Evolutionary conservation across 2,888 invertebrate species (phyloP), one percentile per base, ranked within the genome.

Genomic region (Campoplex capitator): DNA sequence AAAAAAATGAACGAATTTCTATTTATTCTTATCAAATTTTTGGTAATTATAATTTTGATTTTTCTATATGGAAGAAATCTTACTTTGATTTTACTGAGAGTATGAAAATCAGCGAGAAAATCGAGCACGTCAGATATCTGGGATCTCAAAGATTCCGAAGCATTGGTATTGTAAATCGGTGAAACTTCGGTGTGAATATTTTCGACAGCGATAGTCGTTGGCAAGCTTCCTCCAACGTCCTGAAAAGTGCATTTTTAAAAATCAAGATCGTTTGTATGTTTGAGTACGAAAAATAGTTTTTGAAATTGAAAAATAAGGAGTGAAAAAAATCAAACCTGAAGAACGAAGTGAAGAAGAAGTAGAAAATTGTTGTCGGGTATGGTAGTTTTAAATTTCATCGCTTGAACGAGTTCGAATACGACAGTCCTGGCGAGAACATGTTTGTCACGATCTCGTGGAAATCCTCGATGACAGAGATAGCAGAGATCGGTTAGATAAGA

Each of bases 81-180:
- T 94, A 98, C 98, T 97, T 99, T 99, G 89, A 99, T 97, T 96
- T 99, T 99, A 91, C 98, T 98, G 81, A 99, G 96, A 0, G 99
- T 98, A 93, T 99, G 99, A 89, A 99, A 98, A 95, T 99, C 99
- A 13, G 98, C 97, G 88, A 99, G 96, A 94, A 99, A 98, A 89
- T 99, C 99, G 65, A 99, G 95, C 89, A 98, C 97, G 94, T 99
- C 99, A 35, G 97, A 96, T 81, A 99, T 96, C 94, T 99, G 98
- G 84, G 98, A 97, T 42, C 98, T 96, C 96, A 99, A 97, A 92
- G 99, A 98, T 95, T 99, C 99, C 2, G 98, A 97, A 0, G 99
- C 98, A 90, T 98, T 98, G 1, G 98, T 98, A 85, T 96, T 97
- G 88, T 96, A 96, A 89, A 96, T 95, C 0, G 96, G 95, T 11